A percentile compares a stretch with the other conserved stretches of the same genome.
Conservation (phyloP, 1,140 invertebrate species). For the Neuroterus valhalla region DNA sequence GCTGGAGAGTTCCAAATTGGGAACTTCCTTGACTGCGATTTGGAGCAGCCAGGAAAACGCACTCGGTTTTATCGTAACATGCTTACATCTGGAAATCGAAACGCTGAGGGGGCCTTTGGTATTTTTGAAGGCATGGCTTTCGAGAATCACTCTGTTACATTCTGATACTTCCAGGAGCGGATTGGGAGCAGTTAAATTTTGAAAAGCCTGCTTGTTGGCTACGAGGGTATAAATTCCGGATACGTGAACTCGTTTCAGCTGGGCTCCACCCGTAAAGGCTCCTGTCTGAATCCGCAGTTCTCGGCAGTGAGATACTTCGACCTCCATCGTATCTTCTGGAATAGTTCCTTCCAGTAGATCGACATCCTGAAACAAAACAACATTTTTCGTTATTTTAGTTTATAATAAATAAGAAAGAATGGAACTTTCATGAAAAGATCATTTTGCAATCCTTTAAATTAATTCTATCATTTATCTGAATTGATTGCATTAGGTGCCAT, state of each 20-base stretch:
- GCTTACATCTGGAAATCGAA: constrained; percentile 75
- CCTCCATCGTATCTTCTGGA: constrained; percentile 74
- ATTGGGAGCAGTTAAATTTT: constrained; percentile 74
- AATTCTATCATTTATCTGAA: background rate
- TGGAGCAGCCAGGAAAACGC: constrained; percentile 80
- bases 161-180: constrained; percentile 75
- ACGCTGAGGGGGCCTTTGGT: constrained; percentile 78
- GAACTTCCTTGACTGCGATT: constrained; percentile 77
- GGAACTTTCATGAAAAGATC: background rate
- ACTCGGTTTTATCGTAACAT: constrained; percentile 77
- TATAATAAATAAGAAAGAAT: constrained; percentile 15
- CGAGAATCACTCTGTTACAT: constrained; percentile 75
- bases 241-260: constrained; percentile 73
- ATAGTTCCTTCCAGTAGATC: constrained; percentile 75
- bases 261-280: constrained; percentile 69
- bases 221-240: constrained; percentile 73
- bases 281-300: constrained; percentile 76
- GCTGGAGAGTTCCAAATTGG: constrained; percentile 74
- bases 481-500: background rate
- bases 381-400: constrained; percentile 46
- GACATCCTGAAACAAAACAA: constrained; percentile 74
- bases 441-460: background rate
- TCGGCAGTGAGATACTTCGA: constrained; percentile 77
- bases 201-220: constrained; percentile 75
- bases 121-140: constrained; percentile 76